Percentiles rank a stretch among this genome's conserved stretches.
Evolutionary conservation across 2,888 invertebrate species (phyloP).

Genomic region (Furcula furcula): DNA sequence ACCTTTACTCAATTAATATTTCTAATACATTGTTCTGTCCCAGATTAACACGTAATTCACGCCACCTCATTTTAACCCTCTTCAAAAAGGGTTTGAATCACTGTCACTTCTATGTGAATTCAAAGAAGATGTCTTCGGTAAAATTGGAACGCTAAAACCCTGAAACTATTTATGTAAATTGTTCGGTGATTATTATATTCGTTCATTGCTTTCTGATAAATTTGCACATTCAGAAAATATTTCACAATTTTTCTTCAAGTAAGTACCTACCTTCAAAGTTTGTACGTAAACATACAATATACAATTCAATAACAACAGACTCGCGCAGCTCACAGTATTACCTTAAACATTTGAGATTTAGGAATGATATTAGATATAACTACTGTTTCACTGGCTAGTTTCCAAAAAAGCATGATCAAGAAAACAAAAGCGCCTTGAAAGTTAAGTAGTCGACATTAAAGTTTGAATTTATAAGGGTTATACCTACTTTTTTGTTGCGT

Average conservation of each 20-base stretch:
- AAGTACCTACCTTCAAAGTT: background rate
- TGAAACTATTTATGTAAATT: background rate
- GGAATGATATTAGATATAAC: too few relatives aligned
- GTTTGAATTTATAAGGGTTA: too few relatives aligned
- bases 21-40: background rate
- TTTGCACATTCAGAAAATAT: background rate
- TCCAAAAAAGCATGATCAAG: background rate
- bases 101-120: background rate
- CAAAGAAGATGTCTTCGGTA: background rate
- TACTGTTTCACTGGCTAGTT: background rate
- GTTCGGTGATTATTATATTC: background rate
- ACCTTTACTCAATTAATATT: background rate
- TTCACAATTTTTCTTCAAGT: background rate
- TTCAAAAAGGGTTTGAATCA: conserved; percentile 1
- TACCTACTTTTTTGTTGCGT: too few relatives aligned
- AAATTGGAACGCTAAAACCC: background rate
- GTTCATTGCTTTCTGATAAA: background rate
- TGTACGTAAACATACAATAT: background rate
- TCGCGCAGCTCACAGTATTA: too few relatives aligned
- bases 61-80: background rate
- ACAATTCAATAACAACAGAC: too few relatives aligned
- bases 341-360: too few relatives aligned
- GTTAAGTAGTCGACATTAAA: too few relatives aligned
- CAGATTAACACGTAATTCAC: background rate
- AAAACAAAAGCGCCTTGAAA: background rate